A percentile compares a stretch with the other conserved stretches of the same genome.
phyloP scores from a whole-genome alignment of 2,797 vertebrate species.

The Pterois miles region DNA sequence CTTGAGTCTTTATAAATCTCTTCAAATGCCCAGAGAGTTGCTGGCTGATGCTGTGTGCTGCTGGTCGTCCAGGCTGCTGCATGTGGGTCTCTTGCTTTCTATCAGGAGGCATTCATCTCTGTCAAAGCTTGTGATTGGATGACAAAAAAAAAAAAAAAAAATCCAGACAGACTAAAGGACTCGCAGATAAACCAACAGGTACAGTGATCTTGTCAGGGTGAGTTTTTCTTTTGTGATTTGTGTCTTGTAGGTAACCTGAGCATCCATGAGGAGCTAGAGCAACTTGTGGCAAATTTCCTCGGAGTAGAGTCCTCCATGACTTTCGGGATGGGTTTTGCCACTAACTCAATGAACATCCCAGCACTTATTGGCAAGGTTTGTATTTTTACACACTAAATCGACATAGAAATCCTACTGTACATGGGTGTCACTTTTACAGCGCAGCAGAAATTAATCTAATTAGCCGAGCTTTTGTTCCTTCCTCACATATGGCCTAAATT shows the following conservation, averaged over 20 bases:
- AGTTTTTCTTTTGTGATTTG: constrained; percentile 28
- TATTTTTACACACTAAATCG: constrained; percentile 15
- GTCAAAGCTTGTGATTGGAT: constrained; percentile 43
- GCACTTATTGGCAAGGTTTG: constrained; percentile 85
- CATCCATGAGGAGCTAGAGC: constrained; percentile 90
- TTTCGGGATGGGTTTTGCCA: constrained; percentile 98
- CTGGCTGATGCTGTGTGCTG: neutral
- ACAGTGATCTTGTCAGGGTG: constrained; percentile 7
- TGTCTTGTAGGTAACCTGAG: constrained; percentile 87
- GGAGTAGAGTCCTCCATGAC: constrained; percentile 91
- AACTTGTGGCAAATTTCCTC: constrained; percentile 81
- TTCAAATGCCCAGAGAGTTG: constrained; percentile 6
- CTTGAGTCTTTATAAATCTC: constrained; percentile 43
- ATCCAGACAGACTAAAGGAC: constrained; percentile 2
- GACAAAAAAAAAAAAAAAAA: constrained; percentile 16
- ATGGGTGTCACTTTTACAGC: constrained; percentile 13
- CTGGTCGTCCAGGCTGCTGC: constrained; percentile 9
- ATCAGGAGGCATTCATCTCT: constrained; percentile 35
- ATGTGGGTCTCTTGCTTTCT: constrained; percentile 10
- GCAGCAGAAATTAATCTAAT: constrained; percentile 56
- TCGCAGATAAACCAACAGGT: constrained; percentile 12
- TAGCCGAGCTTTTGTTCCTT: constrained; percentile 58
- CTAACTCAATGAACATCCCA: constrained; percentile 98
- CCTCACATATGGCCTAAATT: constrained; percentile 60
- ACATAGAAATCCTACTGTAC: constrained; percentile 10